Evolutionary conservation across 2,797 vertebrate genomes (phyloP), one percentile per base, ranked within the genome.

Genomic region (Sebastes iracundus): DNA sequence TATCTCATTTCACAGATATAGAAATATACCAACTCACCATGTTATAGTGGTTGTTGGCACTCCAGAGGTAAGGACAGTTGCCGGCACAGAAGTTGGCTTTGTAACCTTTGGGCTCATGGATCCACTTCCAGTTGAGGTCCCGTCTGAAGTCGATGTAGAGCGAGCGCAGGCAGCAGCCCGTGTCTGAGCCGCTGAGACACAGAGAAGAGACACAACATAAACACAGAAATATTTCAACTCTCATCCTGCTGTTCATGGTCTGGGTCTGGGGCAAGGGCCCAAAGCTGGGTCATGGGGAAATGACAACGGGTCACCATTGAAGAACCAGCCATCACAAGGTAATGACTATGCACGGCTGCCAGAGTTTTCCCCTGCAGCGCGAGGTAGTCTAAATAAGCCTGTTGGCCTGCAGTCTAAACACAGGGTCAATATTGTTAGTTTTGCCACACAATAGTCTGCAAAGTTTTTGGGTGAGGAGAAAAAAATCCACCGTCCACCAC

Each of bases 91-190:
- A 97, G 90, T 97, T 97, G 58, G 96, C 96, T 85, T 93, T 96
- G 92, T 97, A 97, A 65, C 96, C 96, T 91, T 96, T 96, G 49
- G 96, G 96, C 87, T 97, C 96, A 13, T 96, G 96, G 87, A 97
- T 97, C 96, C 96, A 97, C 87, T 96, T 97, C 96, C 96, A 97
- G 89, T 96, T 96, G 81, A 97, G 93, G 93, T 97, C 96, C 13
- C 95, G 95, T 25, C 96, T 94, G 92, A 97, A 97, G 90, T 97
- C 96, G 22, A 97, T 96, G 84, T 97, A 97, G 80, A 97, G 94
- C n/a, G 96, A 96, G 74, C 96, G 95, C 83, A 97, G 91, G 81
- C 96, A 97, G 92, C 96, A 97, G 72, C 95, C 91, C 76, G 96
- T 95, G 35, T 96, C 95, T 0, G 93, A 88, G 49, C 94, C 94